Conservation (phyloP, 2,888 invertebrate species). For the Drosophila hamatofila region DNA sequence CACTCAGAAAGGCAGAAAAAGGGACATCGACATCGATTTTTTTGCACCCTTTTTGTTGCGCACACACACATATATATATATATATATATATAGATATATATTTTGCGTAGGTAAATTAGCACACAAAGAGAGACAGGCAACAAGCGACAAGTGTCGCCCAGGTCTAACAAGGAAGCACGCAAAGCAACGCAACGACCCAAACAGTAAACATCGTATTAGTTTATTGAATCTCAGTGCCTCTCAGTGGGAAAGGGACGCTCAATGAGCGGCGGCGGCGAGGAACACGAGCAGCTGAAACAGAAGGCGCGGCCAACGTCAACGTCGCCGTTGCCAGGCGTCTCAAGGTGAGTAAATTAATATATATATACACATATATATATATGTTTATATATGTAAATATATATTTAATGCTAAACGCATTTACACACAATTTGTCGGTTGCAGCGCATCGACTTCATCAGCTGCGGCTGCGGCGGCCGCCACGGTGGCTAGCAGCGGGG, state of each 20-base stretch:
- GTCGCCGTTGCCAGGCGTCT: conserved; percentile 42
- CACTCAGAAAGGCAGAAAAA: conserved; percentile 36
- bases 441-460: conserved; percentile 62
- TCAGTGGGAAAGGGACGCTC: conserved; percentile 38
- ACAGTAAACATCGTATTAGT: conserved; percentile 8
- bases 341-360: conserved; percentile 25
- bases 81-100: conserved; percentile 10
- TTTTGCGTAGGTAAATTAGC: conserved; percentile 45
- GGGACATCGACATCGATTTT: conserved; percentile 78
- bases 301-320: conserved; percentile 45
- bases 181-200: conserved; percentile 5
- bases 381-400: background rate
- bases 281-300: conserved; percentile 57
- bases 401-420: conserved; percentile 6
- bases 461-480: conserved; percentile 45
- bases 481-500: conserved; percentile 8
- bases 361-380: background rate
- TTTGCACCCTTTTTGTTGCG: conserved; percentile 68
- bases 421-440: background rate
- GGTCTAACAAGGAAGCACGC: conserved; percentile 17
- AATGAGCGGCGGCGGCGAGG: conserved; percentile 65
- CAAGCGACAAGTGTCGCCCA: conserved; percentile 45
- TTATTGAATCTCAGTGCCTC: conserved; percentile 34
- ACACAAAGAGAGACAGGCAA: conserved; percentile 54
- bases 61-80: conserved; percentile 10